Conservation (phyloP, 1,140 invertebrate species). For the Drosophila nasuta region DNA sequence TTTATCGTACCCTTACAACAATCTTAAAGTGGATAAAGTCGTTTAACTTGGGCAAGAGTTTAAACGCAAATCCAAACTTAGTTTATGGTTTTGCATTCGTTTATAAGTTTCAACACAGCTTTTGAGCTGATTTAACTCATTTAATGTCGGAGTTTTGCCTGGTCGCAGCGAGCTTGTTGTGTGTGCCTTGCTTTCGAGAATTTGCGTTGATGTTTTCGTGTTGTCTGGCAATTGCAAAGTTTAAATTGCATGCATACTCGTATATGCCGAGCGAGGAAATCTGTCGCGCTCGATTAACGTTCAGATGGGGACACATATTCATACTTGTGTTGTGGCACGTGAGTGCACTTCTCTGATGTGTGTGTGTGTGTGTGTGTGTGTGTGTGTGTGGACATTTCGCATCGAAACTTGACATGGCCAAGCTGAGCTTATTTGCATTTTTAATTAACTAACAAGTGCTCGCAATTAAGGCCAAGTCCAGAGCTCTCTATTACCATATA, state of each 20-base stretch:
- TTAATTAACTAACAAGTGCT: constrained; percentile 72
- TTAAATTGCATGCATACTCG: constrained; percentile 36
- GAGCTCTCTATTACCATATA: constrained; percentile 43
- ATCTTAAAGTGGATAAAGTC: too few relatives aligned
- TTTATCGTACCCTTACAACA: too few relatives aligned
- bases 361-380: neutral
- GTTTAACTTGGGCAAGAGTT: too few relatives aligned
- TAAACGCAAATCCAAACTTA: neutral
- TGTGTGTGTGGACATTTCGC: neutral
- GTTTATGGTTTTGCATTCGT: constrained; percentile 1
- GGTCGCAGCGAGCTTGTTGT: neutral
- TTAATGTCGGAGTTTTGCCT: neutral
- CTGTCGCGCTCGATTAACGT: constrained; percentile 61
- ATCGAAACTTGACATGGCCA: constrained; percentile 39
- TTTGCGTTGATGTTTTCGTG: constrained; percentile 21
- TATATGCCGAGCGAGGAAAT: constrained; percentile 25
- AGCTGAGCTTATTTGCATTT: constrained; percentile 55
- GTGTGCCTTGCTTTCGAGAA: constrained; percentile 26
- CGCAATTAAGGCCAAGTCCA: constrained; percentile 54
- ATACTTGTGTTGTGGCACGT: neutral
- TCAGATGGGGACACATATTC: constrained; percentile 6
- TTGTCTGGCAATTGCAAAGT: constrained; percentile 47
- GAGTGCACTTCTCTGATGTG: neutral
- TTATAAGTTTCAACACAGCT: constrained; percentile 11
- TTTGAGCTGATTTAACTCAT: constrained; percentile 9